Conservation (phyloP, 1,140 invertebrate species). For the Eumeta japonica region DNA sequence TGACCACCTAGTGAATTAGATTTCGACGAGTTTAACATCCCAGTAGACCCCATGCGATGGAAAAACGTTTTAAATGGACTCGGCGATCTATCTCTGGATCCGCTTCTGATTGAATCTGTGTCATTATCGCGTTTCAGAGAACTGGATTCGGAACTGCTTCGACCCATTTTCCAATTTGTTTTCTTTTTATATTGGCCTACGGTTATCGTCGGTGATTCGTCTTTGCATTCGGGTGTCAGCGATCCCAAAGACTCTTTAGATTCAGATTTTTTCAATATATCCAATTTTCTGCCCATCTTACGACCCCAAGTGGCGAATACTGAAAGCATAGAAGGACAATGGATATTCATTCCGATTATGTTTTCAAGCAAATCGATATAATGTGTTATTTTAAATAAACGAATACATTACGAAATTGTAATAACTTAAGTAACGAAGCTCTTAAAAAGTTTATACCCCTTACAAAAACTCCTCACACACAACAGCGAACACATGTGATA, state of each 20-base stretch:
- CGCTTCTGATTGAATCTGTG: constrained; percentile 48
- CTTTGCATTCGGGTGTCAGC: constrained; percentile 25
- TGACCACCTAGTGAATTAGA: constrained; percentile 51
- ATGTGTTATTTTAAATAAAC: no score
- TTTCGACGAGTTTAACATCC: constrained; percentile 67
- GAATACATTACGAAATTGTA: no score
- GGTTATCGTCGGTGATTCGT: constrained; percentile 24
- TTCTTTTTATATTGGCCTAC: constrained; percentile 51
- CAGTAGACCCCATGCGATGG: constrained; percentile 72
- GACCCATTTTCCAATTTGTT: constrained; percentile 54
- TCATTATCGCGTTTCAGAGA: constrained; percentile 44
- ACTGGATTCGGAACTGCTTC: constrained; percentile 50
- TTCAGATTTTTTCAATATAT: constrained; percentile 69
- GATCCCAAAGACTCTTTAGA: constrained; percentile 56
- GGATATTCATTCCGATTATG: no score
- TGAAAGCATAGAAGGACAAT: no score
- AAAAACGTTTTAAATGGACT: constrained; percentile 72
- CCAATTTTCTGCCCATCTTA: constrained; percentile 75
- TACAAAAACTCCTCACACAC: no score
- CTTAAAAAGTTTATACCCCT: no score
- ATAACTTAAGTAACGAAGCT: no score
- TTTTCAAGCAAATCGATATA: no score
- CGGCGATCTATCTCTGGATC: constrained; percentile 57
- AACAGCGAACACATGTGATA: no score
- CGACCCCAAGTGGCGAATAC: constrained; percentile 77